Evolutionary conservation across 2,888 invertebrate genomes (phyloP).

Genomic region (Deilephila porcellus): DNA sequence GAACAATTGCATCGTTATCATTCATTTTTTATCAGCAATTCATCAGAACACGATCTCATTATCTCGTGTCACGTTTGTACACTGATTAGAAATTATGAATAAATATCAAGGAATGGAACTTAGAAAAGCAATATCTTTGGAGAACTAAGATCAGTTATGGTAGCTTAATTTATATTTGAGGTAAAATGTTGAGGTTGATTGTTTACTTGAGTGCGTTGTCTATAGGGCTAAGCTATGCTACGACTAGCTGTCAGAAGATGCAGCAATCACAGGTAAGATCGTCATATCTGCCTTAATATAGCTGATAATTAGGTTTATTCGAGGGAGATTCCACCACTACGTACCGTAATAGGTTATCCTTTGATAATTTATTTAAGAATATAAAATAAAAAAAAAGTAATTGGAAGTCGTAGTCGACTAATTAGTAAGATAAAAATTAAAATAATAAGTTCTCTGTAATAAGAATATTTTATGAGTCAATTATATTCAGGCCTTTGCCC

Average conservation of each 20-base stretch:
- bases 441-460: too few species aligned
- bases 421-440: too few species aligned
- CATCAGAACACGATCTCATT: constrained; percentile 17
- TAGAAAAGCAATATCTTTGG: constrained; percentile 11
- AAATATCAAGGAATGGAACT: constrained; percentile 20
- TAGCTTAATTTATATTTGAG: not conserved
- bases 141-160: constrained; percentile 4
- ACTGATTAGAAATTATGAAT: constrained; percentile 34
- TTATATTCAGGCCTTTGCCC: too few species aligned
- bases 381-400: too few species aligned
- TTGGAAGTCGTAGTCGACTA: too few species aligned
- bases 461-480: too few species aligned
- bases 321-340: too few species aligned
- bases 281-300: not conserved
- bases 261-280: constrained; percentile 69
- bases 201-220: constrained; percentile 56
- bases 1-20: constrained; percentile 22
- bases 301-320: too few species aligned
- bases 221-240: constrained; percentile 59
- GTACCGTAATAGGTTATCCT: too few species aligned
- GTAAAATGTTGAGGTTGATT: constrained; percentile 28
- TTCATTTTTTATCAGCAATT: constrained; percentile 21
- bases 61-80: constrained; percentile 42
- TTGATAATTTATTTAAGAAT: too few species aligned
- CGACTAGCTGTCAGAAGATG: constrained; percentile 54